Evolutionary conservation across 2,888 invertebrate species (phyloP).

Genomic region (Drosophila longiperda): DNA sequence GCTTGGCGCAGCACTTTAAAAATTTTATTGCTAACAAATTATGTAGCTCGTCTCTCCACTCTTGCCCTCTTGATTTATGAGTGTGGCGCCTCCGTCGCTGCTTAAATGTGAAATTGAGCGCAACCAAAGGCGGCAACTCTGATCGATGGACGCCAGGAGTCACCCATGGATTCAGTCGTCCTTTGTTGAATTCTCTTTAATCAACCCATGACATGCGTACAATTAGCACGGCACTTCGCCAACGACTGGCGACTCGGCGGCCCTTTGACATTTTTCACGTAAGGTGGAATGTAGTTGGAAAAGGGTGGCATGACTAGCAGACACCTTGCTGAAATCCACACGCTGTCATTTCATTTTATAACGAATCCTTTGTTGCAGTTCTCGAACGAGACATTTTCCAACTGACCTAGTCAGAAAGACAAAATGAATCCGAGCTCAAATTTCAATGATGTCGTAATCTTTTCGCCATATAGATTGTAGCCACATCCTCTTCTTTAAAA

Average conservation of each 20-base stretch:
- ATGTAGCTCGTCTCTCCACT: slow-evolving; percentile 52
- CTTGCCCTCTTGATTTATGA: slow-evolving; percentile 55
- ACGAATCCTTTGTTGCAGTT: background rate
- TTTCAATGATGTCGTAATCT: background rate
- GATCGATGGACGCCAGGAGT: slow-evolving; percentile 44
- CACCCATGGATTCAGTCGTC: background rate
- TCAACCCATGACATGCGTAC: slow-evolving; percentile 54
- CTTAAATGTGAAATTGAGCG: slow-evolving; percentile 65
- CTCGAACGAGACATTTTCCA: background rate
- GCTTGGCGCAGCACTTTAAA: slow-evolving; percentile 68
- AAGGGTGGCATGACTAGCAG: background rate
- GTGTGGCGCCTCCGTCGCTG: slow-evolving; percentile 30
- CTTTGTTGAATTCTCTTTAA: slow-evolving; percentile 23
- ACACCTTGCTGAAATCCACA: background rate
- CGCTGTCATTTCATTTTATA: background rate
- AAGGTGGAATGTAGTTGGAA: slow-evolving; percentile 8
- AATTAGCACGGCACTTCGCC: slow-evolving; percentile 55
- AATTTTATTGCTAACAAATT: slow-evolving; percentile 72
- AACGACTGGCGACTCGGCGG: slow-evolving; percentile 31
- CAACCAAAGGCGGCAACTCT: slow-evolving; percentile 31
- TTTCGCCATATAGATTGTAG: background rate
- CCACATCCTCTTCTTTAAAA: background rate
- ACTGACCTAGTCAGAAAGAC: background rate
- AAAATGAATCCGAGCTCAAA: background rate
- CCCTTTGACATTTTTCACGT: slow-evolving; percentile 60